A percentile compares a stretch with the other conserved stretches of the same genome.
Conservation (phyloP, 2,797 vertebrate genomes). For the Apogon talboti region DNA sequence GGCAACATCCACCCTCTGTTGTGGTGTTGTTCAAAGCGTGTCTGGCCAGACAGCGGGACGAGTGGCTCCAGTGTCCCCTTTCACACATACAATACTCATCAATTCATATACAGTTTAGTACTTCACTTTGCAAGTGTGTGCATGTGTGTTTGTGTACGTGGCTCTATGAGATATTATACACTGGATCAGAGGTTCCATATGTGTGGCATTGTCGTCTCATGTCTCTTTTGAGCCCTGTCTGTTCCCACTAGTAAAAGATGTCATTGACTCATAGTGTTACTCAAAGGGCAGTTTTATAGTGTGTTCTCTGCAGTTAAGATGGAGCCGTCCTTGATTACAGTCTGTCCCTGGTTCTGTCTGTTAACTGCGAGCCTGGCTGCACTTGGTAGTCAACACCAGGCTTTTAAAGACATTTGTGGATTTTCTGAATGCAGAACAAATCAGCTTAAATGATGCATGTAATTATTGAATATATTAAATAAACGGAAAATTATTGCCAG, state of each 20-base stretch:
- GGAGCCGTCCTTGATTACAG: conserved; percentile 24
- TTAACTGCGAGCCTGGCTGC: conserved; percentile 22
- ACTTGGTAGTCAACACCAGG: not conserved
- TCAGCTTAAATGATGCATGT: not conserved
- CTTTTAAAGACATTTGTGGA: not conserved
- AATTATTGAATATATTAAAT: conserved; percentile 1
- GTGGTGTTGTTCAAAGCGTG: conserved; percentile 61
- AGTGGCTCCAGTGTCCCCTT: conserved; percentile 59
- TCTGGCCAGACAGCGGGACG: conserved; percentile 58
- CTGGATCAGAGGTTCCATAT: conserved; percentile 53
- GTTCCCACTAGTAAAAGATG: conserved; percentile 59
- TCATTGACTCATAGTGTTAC: conserved; percentile 58
- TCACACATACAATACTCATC: conserved; percentile 55
- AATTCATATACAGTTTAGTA: conserved; percentile 31
- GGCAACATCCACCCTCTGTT: conserved; percentile 53
- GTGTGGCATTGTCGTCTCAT: conserved; percentile 48
- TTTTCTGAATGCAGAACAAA: not conserved
- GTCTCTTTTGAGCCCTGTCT: conserved; percentile 43
- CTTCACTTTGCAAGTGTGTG: not conserved
- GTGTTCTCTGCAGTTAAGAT: conserved; percentile 29
- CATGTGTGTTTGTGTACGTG: conserved; percentile 15
- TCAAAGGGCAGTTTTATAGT: conserved; percentile 56
- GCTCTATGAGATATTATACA: conserved; percentile 15
- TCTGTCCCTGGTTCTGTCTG: conserved; percentile 25
- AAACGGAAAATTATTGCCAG: not conserved